Percentiles rank a stretch among this genome's conserved stretches.
These are phyloP conservation scores for Archilochus colubris DNA, from an alignment of 2,113 vertebrate genomes.

Conservation along the genomic window DNA sequence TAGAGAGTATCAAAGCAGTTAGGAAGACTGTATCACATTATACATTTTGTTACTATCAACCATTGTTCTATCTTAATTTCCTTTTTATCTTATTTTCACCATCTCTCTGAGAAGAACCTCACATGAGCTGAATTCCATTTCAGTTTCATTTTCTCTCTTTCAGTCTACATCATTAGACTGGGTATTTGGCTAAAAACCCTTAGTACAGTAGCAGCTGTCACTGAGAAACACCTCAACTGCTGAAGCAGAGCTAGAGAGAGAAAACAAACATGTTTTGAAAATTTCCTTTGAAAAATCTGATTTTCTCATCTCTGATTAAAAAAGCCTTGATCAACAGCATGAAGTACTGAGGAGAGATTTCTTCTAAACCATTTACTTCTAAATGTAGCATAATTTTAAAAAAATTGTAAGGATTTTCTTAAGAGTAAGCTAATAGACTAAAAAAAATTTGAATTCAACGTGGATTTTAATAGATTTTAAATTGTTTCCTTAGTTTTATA, in stretches of 20 bases:
- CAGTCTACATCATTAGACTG: neutral
- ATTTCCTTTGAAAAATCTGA: neutral
- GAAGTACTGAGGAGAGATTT: neutral
- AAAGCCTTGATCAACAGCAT: neutral
- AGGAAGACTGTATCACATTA: neutral
- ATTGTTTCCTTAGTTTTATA: neutral
- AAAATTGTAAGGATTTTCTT: neutral
- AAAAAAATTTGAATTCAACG: neutral
- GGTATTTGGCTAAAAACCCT: neutral
- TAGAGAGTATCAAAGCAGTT: neutral
- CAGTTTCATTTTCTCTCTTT: neutral
- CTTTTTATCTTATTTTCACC: neutral
- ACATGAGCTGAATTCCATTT: neutral
- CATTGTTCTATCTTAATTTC: neutral
- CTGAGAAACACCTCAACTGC: neutral
- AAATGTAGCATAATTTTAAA: neutral
- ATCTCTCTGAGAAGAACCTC: neutral
- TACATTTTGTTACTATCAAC: neutral
- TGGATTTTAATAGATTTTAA: neutral
- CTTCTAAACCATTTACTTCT: neutral
- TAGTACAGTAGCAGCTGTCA: accelerated
- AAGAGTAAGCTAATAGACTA: neutral
- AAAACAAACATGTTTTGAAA: neutral
- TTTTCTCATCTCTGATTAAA: neutral
- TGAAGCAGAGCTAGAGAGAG: neutral